These are phyloP conservation scores for Sterrhoptilus dennistouni DNA, from an alignment of 2,113 vertebrate genomes.

Conservation along the genomic window DNA sequence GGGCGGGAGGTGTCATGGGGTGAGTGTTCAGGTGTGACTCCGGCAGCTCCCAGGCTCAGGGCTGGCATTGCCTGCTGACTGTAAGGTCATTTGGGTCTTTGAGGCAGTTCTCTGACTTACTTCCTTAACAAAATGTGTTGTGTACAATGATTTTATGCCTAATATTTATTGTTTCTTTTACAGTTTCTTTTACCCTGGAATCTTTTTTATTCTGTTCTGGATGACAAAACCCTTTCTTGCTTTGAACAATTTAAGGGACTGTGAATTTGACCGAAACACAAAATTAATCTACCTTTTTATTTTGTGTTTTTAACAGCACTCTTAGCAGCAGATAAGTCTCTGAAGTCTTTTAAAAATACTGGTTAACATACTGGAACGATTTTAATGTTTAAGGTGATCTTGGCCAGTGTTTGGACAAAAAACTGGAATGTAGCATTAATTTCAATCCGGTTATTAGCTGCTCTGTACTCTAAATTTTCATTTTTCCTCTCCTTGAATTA, in stretches of 20 bases:
- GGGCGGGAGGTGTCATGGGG: background rate
- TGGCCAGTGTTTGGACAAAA: background rate
- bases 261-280: background rate
- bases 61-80: background rate
- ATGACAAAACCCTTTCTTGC: background rate
- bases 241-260: background rate
- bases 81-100: background rate
- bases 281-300: background rate
- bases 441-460: background rate
- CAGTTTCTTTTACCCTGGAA: background rate
- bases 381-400: background rate
- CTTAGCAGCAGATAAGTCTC: background rate
- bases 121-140: background rate
- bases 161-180: background rate
- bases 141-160: background rate
- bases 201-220: background rate
- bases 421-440: background rate
- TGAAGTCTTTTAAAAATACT: background rate
- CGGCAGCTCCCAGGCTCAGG: background rate
- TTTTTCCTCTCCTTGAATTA: background rate
- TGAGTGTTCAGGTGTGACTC: background rate
- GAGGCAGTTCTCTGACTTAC: background rate
- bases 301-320: background rate
- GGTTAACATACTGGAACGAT: background rate
- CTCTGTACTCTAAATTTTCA: background rate